Percentiles rank a stretch among this genome's conserved stretches.
Evolutionary conservation across 1,140 invertebrate genomes (phyloP).

Genomic region (Nasonia vitripennis): DNA sequence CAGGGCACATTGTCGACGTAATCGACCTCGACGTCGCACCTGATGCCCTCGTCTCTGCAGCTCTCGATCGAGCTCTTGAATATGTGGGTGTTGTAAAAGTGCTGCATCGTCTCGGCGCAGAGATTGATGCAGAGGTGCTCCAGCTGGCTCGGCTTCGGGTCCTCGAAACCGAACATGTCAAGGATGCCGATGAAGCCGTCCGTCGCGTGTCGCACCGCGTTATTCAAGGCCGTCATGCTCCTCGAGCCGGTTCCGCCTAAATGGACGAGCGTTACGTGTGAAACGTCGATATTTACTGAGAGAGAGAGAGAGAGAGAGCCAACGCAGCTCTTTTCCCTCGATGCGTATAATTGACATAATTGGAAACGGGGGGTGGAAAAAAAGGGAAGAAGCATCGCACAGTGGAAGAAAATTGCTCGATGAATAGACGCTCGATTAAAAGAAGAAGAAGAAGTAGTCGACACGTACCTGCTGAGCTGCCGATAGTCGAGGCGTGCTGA

Average conservation of each 20-base stretch:
- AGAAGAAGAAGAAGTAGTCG: neutral
- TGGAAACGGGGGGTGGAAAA: neutral
- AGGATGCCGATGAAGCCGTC: conserved; percentile 96
- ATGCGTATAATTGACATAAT: neutral
- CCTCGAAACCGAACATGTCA: conserved; percentile 97
- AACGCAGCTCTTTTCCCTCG: neutral
- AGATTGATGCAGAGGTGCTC: conserved; percentile 96
- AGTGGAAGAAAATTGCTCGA: neutral
- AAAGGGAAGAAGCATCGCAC: neutral
- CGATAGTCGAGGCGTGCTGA: conserved; percentile 91
- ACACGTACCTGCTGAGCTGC: conserved; percentile 78
- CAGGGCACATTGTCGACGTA: conserved; percentile 97
- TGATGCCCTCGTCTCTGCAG: conserved; percentile 93
- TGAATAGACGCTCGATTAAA: neutral
- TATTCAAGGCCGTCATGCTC: conserved; percentile 93
- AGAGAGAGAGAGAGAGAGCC: neutral
- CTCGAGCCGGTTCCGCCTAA: conserved; percentile 85
- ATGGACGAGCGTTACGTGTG: neutral
- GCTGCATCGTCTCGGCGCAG: conserved; percentile 97
- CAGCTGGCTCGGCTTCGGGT: conserved; percentile 90
- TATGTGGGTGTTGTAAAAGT: conserved; percentile 97
- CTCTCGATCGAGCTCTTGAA: conserved; percentile 96
- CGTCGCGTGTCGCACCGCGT: conserved; percentile 93
- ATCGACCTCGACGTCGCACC: conserved; percentile 93
- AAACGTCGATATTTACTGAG: too few relatives aligned